Evolutionary conservation across 2,888 invertebrate genomes (phyloP).

Genomic region (Acleris cristana): DNA sequence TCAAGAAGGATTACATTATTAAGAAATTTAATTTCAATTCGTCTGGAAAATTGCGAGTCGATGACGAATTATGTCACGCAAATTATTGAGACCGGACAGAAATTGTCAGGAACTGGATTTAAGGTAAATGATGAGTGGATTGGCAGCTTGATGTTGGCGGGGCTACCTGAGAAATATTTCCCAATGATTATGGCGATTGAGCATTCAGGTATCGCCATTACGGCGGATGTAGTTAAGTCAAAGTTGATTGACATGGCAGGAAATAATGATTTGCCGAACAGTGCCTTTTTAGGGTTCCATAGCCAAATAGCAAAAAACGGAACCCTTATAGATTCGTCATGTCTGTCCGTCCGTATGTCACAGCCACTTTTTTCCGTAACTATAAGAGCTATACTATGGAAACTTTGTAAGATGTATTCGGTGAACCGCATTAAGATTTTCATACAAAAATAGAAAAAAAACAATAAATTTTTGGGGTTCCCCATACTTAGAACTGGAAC

Average conservation of each 20-base stretch:
- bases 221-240: not conserved
- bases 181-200: conserved; percentile 7
- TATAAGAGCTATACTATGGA: too few relatives aligned
- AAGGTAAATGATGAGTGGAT: not conserved
- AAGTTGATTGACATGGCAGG: not conserved
- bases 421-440: too few relatives aligned
- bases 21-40: not conserved
- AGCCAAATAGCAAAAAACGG: too few relatives aligned
- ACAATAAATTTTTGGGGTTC: too few relatives aligned
- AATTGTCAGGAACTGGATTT: not conserved
- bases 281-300: too few relatives aligned
- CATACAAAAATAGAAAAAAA: too few relatives aligned
- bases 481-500: too few relatives aligned
- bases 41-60: not conserved
- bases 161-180: not conserved
- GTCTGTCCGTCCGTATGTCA: too few relatives aligned
- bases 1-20: not conserved
- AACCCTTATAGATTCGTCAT: too few relatives aligned
- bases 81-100: not conserved
- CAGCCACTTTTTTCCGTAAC: too few relatives aligned
- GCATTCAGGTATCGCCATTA: not conserved
- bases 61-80: not conserved
- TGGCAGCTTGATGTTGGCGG: not conserved
- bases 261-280: not conserved
- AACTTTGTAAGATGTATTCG: too few relatives aligned